phyloP scores from a whole-genome alignment of 1,140 invertebrate species.

The Dicyema japonicum region DNA sequence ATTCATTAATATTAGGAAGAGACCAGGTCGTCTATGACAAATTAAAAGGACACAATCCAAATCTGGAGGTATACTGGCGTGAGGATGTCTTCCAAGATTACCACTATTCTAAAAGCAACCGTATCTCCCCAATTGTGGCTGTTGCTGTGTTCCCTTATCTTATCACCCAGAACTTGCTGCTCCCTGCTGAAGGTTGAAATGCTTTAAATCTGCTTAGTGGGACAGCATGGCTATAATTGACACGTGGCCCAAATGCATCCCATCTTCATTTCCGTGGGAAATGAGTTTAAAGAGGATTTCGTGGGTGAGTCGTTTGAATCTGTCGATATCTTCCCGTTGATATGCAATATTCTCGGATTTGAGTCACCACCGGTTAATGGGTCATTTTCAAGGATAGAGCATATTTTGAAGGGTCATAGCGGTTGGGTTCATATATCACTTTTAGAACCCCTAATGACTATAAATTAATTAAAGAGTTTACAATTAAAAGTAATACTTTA shows the following conservation, averaged over 20 bases:
- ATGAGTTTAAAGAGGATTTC: slow-evolving; percentile 25
- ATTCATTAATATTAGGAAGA: background rate
- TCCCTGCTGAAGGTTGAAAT: no score
- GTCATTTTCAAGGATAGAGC: no score
- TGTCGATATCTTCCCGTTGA: slow-evolving; percentile 32
- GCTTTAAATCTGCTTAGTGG: no score
- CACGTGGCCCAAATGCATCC: slow-evolving; percentile 27
- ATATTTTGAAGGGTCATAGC: no score
- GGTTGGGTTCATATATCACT: no score
- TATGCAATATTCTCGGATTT: slow-evolving; percentile 27
- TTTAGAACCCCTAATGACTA: no score
- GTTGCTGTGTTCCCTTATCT: no score
- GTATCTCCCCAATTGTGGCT: no score
- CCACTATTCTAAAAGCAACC: no score
- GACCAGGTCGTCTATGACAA: background rate
- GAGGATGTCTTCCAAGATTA: background rate
- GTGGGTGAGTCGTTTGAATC: slow-evolving; percentile 25
- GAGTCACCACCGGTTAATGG: slow-evolving; percentile 18
- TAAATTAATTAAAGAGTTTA: no score
- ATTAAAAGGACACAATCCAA: slow-evolving; percentile 1
- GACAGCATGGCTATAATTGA: slow-evolving; percentile 34
- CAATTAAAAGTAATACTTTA: no score
- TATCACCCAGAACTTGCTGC: no score
- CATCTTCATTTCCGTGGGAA: slow-evolving; percentile 33
- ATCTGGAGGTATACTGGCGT: slow-evolving; percentile 1